A percentile compares a stretch with the other conserved stretches of the same genome.
phyloP scores from a whole-genome alignment of 2,113 vertebrate genomes.

The Corythoichthys intestinalis region DNA sequence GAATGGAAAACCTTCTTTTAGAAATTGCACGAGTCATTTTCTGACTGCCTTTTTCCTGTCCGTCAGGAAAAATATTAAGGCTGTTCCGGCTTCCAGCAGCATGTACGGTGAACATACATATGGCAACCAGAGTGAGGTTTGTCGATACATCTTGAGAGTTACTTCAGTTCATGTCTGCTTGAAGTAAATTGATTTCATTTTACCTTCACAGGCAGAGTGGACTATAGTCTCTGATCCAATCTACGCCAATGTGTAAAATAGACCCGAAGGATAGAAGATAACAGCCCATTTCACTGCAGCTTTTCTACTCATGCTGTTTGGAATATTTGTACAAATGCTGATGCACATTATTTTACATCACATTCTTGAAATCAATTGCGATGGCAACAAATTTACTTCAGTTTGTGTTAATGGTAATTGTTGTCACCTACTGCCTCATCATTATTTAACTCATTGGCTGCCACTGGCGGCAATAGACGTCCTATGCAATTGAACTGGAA shows the following conservation, averaged over 20 bases:
- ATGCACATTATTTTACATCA: too few relatives aligned
- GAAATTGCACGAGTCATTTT: background rate
- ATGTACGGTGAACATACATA: constrained; percentile 4
- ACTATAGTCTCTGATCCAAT: constrained; percentile 23
- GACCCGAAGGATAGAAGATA: background rate
- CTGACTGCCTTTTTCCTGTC: background rate
- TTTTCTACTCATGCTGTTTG: background rate
- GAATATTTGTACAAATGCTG: background rate
- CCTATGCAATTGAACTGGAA: too few relatives aligned
- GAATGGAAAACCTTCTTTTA: background rate
- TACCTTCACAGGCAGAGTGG: constrained; percentile 14
- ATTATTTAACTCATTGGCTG: too few relatives aligned
- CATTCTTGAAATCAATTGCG: too few relatives aligned
- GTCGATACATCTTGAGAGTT: background rate
- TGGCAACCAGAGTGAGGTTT: constrained; percentile 43
- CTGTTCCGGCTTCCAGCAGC: background rate
- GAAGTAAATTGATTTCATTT: background rate
- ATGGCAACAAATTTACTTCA: too few relatives aligned
- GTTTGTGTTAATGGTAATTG: too few relatives aligned
- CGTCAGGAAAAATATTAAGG: background rate
- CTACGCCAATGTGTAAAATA: constrained; percentile 46
- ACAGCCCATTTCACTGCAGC: background rate
- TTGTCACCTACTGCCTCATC: too few relatives aligned
- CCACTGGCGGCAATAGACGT: too few relatives aligned
- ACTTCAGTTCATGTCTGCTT: background rate